Base-by-base conservation (phyloP, 2,888 invertebrate species). In the Ichneumoninae sp. region DNA sequence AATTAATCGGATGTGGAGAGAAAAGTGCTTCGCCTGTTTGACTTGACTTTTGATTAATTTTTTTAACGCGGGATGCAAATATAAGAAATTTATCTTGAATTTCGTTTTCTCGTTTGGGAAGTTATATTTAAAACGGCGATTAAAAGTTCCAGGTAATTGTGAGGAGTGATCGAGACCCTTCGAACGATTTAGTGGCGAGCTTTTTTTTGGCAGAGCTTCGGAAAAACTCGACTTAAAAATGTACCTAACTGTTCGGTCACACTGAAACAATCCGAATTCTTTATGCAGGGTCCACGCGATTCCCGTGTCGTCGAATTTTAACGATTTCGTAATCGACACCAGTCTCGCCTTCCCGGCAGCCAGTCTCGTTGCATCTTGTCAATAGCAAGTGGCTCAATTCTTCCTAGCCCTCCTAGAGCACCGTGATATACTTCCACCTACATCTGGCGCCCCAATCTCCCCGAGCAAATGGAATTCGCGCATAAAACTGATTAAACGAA, bases 401-500 rank as follows among this genome's bases (percentile, higher is more conserved):
- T 66, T 54, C n/a, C 66, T 16, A 40, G 26, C 40, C 19, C 36
- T 52, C 19, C 52, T 54, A n/a, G 52, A 8, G 52, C 52, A 54
- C 44, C 16, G 19, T 19, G 33, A 33, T 30, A n/a, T 1, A 30
- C 30, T 66, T 54, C 26, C 19, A 40, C 40, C 52, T 3, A 40
- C 19, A 66, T 76, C 76, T 26, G 66, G n/a, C 52, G 44, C 22
- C 52, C 26, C n/a, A 36, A 72, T 33, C 76, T 60, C 33, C 71
- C 44, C 62, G 36, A 40, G 44, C 47, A 82, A 85, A 85, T 85
- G 84, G 84, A 80, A 82, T 76, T 54, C 57, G 40, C 65, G 79
- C 82, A 76, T 85, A 80, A 85, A 79, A 76, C 54, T 62, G 84
- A 85, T 85, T 79, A 71, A 66, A 72, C 16, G 76, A 80, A 72